Base-by-base conservation (phyloP, 2,113 vertebrate genomes). In the Notothenia coriiceps region DNA sequence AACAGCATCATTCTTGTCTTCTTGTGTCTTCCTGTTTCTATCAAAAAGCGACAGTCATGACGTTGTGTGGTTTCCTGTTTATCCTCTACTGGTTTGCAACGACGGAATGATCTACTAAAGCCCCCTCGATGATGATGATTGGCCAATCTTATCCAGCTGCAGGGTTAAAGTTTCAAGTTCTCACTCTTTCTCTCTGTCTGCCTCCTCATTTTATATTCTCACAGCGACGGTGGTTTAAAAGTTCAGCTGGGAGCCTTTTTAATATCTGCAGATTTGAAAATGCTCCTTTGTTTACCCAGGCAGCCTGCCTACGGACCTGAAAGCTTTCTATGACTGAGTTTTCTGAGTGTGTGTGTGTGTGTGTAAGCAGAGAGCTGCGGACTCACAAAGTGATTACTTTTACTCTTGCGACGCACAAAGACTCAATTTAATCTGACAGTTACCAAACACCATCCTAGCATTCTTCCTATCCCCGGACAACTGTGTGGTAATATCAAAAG, bases 21-120 rank as follows among this genome's bases (percentile, higher is more conserved):
- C 55, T 77, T 7, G n/a, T 3, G 4, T 71, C 65, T 83, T 84
- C 70, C 61, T 71, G 71, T 79, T 66, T 84, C 33, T 35, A 67
- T 64, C 55, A 57, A 46, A 29, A 83, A 60, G 55, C 13, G 11
- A 65, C 72, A 60, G 64, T n/a, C 22, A 40, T 64, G 81, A 87
- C 25, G 50, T 47, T 18, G 69, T 80, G 86, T 75, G 90, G 90
- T 88, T 93, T 94, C 92, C 92, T 91, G 91, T 93, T 92, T 90
- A 90, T 80, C 66, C 68, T 84, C 59, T 22, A 2, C 57, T 72
- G 66, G 44, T 62, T 69, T 80, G 68, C 54, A 20, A 72, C 56
- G 10, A 80, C 14, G 72, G 69, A 67, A 63, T 20, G 7, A 62
- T n/a, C 3, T 1, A 40, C 50, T 25, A 0, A 43, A 29, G 33